These are phyloP conservation scores for Rugalucina vietnamica DNA, from an alignment of 2,888 invertebrate species.

Conservation along the genomic window DNA sequence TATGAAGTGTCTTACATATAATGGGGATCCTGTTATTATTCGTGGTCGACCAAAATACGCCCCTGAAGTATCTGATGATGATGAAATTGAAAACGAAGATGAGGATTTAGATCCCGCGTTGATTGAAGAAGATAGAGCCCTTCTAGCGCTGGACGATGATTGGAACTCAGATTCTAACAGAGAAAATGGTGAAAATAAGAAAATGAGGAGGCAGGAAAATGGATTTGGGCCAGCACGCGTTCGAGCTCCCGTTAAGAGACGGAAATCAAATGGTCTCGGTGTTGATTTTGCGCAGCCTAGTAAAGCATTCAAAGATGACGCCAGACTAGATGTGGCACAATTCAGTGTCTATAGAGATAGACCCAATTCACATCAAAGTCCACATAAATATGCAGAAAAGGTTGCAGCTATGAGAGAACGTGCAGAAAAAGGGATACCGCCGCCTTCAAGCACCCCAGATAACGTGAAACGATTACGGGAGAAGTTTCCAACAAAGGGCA, in stretches of 20 bases:
- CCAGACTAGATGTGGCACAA: background rate
- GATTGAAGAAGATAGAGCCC: background rate
- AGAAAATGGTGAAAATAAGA: background rate
- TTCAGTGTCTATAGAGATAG: background rate
- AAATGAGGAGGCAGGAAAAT: background rate
- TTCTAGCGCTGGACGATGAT: background rate
- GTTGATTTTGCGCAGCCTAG: background rate
- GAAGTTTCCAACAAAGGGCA: slow-evolving; percentile 3
- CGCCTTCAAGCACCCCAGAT: slow-evolving; percentile 44
- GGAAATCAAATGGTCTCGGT: background rate
- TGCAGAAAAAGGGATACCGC: slow-evolving; percentile 27
- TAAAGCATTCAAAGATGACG: background rate
- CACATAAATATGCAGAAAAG: slow-evolving; percentile 54
- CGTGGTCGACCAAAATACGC: slow-evolving; percentile 59
- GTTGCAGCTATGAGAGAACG: slow-evolving; percentile 47
- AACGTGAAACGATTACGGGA: slow-evolving; percentile 41
- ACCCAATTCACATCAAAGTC: slow-evolving; percentile 14
- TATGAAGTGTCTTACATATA: slow-evolving; percentile 52
- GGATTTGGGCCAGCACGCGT: slow-evolving; percentile 1
- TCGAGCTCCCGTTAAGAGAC: background rate
- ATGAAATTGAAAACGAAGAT: slow-evolving; percentile 35
- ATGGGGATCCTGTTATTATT: slow-evolving; percentile 52
- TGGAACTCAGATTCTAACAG: background rate
- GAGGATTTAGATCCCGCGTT: slow-evolving; percentile 10
- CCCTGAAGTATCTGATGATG: slow-evolving; percentile 41